These are phyloP conservation scores for Dryococelus australis DNA, from an alignment of 2,888 invertebrate species.

Conservation along the genomic window DNA sequence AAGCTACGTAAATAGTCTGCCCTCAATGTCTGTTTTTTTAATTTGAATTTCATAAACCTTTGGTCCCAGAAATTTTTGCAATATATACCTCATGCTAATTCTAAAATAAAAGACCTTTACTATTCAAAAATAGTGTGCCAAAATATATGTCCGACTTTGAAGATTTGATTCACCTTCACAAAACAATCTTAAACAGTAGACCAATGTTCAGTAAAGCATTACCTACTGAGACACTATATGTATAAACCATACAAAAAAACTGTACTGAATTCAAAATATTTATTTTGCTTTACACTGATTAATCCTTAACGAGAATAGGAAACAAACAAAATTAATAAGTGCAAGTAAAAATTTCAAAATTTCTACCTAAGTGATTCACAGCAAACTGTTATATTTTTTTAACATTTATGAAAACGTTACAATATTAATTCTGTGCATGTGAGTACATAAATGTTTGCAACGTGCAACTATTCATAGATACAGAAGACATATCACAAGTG, in stretches of 20 bases:
- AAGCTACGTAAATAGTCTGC: not conserved
- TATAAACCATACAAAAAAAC: not conserved
- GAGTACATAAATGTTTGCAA: not conserved
- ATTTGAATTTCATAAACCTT: not conserved
- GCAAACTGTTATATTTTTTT: not conserved
- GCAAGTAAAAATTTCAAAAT: not conserved
- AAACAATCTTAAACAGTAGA: too few species aligned
- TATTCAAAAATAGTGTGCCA: too few species aligned
- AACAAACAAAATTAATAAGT: not conserved
- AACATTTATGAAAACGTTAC: not conserved
- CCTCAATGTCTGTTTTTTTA: not conserved
- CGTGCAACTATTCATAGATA: not conserved
- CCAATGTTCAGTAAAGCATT: too few species aligned
- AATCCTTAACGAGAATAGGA: not conserved
- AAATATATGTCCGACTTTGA: too few species aligned
- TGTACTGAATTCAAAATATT: not conserved
- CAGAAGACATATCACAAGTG: slow-evolving; percentile 8
- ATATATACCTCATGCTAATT: not conserved
- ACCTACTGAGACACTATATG: not conserved
- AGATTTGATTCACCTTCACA: too few species aligned
- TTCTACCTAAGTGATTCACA: not conserved
- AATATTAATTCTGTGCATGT: not conserved
- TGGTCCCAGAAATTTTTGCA: not conserved
- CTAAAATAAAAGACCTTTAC: not conserved
- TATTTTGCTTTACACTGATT: not conserved